Percentiles rank a stretch among this genome's conserved stretches.
Evolutionary conservation across 2,888 invertebrate species (phyloP).

Genomic region (Diabrotica balteata): DNA sequence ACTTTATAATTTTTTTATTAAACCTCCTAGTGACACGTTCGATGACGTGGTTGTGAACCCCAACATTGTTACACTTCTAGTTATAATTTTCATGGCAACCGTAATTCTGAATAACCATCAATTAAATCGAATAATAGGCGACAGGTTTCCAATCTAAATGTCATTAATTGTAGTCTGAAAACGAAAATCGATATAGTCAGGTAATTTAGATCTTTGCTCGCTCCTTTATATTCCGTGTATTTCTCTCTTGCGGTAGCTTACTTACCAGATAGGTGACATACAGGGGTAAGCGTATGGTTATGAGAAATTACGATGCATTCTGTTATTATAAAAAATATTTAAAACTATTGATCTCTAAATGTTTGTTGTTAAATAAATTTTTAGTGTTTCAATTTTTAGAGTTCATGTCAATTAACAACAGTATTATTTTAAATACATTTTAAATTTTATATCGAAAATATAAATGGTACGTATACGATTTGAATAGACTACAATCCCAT

Average conservation of each 20-base stretch:
- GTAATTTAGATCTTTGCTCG: slow-evolving; percentile 24
- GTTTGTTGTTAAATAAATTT: too few relatives aligned
- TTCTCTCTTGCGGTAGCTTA: slow-evolving; percentile 31
- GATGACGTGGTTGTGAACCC: neutral
- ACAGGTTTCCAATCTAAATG: slow-evolving; percentile 28
- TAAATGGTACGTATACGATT: too few relatives aligned
- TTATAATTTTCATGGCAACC: neutral
- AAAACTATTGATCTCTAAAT: too few relatives aligned
- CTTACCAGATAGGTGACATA: slow-evolving; percentile 22
- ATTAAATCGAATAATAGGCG: slow-evolving; percentile 23
- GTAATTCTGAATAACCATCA: slow-evolving; percentile 8
- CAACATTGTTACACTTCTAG: neutral
- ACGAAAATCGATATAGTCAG: slow-evolving; percentile 30
- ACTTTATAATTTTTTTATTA: too few relatives aligned
- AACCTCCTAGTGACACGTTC: neutral
- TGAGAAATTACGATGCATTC: too few relatives aligned
- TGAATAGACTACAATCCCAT: too few relatives aligned
- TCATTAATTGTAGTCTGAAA: slow-evolving; percentile 25
- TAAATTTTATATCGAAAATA: too few relatives aligned
- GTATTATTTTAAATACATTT: too few relatives aligned
- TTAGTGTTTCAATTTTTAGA: too few relatives aligned
- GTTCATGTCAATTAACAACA: too few relatives aligned
- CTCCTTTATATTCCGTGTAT: slow-evolving; percentile 30
- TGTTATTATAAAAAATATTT: too few relatives aligned
- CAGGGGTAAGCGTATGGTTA: neutral